A percentile compares a stretch with the other conserved stretches of the same genome.
Evolutionary conservation across 2,113 vertebrate genomes (phyloP).

Genomic region (Carollia perspicillata): DNA sequence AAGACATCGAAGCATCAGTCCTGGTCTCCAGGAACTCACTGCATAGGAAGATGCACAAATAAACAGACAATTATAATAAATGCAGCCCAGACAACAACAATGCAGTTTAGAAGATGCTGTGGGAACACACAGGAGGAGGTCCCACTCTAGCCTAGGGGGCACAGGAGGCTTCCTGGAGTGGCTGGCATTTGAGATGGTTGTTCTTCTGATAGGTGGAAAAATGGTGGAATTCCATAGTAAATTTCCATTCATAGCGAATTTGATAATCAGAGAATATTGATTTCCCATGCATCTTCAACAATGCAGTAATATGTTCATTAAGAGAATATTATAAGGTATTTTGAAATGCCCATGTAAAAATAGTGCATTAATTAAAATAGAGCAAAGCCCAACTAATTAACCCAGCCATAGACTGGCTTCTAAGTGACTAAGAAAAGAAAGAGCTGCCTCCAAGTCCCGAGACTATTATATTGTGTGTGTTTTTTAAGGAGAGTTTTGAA

Average conservation of each 20-base stretch:
- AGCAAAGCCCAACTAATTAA: slow-evolving; percentile 40
- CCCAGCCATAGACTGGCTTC: neutral
- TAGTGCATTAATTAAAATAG: slow-evolving; percentile 49
- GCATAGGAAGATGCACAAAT: neutral
- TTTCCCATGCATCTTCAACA: neutral
- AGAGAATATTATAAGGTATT: neutral
- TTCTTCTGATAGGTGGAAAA: neutral
- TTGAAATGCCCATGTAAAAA: slow-evolving; percentile 24
- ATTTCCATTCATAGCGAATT: neutral
- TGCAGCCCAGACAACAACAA: neutral
- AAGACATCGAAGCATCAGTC: neutral
- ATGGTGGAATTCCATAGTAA: neutral
- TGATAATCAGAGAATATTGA: neutral
- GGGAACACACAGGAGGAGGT: neutral
- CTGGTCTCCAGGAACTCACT: neutral
- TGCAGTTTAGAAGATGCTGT: neutral
- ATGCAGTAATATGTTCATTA: neutral
- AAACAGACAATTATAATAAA: neutral
- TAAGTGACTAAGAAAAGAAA: neutral
- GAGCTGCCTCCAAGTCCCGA: neutral
- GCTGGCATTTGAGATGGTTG: neutral
- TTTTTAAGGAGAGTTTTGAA: neutral
- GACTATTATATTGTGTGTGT: no score
- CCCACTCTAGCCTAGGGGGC: neutral
- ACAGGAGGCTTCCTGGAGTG: neutral